Conservation (phyloP, 1,140 invertebrate genomes). For the Drosophila mojavensis region DNA sequence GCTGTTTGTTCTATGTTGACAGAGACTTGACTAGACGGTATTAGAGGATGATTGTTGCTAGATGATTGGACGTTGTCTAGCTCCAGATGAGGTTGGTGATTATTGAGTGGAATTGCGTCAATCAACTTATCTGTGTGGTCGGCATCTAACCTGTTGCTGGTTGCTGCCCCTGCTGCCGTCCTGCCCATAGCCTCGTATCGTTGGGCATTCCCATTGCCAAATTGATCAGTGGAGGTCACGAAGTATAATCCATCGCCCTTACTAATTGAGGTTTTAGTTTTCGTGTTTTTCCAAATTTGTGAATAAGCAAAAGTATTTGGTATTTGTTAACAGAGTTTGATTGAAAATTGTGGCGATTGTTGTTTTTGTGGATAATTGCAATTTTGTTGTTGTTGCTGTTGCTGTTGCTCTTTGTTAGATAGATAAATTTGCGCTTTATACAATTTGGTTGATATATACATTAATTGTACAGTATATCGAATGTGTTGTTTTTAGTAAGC, state of each 20-base stretch:
- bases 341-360: constrained; percentile 47
- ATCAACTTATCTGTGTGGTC: constrained; percentile 80
- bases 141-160: constrained; percentile 88
- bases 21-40: constrained; percentile 51
- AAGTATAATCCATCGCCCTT: constrained; percentile 94
- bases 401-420: constrained; percentile 27
- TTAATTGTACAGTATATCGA: neutral
- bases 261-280: constrained; percentile 86
- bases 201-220: constrained; percentile 85
- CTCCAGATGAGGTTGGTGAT: constrained; percentile 53
- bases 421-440: constrained; percentile 34
- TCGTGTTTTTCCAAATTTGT: constrained; percentile 55
- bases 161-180: constrained; percentile 85
- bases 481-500: constrained; percentile 31
- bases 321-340: constrained; percentile 61
- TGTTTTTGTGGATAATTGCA: constrained; percentile 66
- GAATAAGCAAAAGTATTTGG: constrained; percentile 72
- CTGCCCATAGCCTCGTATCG: constrained; percentile 95
- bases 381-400: constrained; percentile 22
- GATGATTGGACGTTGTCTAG: constrained; percentile 39
- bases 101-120: constrained; percentile 57
- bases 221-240: constrained; percentile 91
- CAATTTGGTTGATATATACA: constrained; percentile 15
- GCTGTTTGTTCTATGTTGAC: constrained; percentile 20
- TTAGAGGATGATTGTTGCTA: constrained; percentile 39